phyloP scores from a whole-genome alignment of 1,140 invertebrate genomes.

The Neotoxoptera formosana region DNA sequence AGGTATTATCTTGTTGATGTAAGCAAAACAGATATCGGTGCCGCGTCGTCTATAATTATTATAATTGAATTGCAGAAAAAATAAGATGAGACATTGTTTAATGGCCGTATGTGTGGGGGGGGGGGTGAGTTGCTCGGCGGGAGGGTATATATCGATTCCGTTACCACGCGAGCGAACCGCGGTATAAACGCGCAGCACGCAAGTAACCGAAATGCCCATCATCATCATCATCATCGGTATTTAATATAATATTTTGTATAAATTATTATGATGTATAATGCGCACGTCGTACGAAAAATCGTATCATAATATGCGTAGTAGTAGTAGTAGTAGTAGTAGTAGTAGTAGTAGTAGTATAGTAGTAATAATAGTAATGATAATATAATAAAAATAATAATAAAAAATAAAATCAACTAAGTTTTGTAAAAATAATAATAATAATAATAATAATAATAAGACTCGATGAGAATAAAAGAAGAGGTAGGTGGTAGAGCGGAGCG shows the following conservation, averaged over 20 bases:
- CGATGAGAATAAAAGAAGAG: constrained; percentile 35
- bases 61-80: background rate
- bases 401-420: constrained; percentile 42
- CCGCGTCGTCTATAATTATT: background rate
- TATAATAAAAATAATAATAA: background rate
- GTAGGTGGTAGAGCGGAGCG: background rate
- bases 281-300: background rate
- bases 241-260: background rate
- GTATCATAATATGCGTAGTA: background rate
- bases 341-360: no score
- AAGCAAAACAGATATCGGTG: background rate
- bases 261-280: background rate
- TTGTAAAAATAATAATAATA: constrained; percentile 1
- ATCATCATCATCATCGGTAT: background rate
- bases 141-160: background rate
- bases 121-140: background rate
- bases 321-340: background rate
- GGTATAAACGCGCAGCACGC: background rate
- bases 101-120: no score
- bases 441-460: constrained; percentile 7
- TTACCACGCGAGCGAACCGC: background rate
- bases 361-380: background rate
- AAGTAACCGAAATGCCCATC: constrained; percentile 33
- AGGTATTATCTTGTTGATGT: no score
- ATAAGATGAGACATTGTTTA: background rate